Evolutionary conservation across 2,888 invertebrate genomes (phyloP), one percentile per base, ranked within the genome.

Genomic region (Platycheirus albimanus): DNA sequence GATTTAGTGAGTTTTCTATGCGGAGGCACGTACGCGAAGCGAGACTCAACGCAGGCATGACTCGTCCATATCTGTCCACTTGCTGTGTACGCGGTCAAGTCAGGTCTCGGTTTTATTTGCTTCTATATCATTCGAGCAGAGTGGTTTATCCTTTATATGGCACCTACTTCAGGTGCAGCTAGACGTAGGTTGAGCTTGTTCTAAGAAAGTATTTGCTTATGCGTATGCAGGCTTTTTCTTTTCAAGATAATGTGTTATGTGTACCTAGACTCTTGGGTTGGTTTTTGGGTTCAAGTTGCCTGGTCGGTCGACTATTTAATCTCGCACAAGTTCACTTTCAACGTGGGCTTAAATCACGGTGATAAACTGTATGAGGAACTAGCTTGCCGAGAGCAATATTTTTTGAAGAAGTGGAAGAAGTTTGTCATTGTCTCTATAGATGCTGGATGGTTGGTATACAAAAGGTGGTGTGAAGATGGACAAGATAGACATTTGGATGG

Each of bases 141-240:
- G 78, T 78, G 83, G 78, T 47, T 78, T 78, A 78, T 72, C 77
- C 83, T 78, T 83, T 83, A 70, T 81, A 66, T 67, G 64, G 83
- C 71, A 77, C 75, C 77, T 77, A 83, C 77, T 77, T 77, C 72
- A 77, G 77, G 72, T 77, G 83, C 54, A 47, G 51, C 45, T 51
- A 52, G 1, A 24, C 24, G 72, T 66, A 49, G 56, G 63, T 54
- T 52, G 63, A 41, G 13, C 72, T 58, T 58, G 36, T 49, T 41
- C 45, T 36, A 7, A 47, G 67, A 5, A 41, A 54, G 45, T 70
- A 69, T 63, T 76, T 76, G 58, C 66, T 38, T 69, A 83, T 78
- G 78, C 83, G 78, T 69, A 47, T 83, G 64, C 83, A 83, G 72
- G 56, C 69, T 69, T 69, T 41, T n/a, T 20, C 13, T 19, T 15